Percentiles rank a stretch among this genome's conserved stretches.
Evolutionary conservation across 2,797 vertebrate genomes (phyloP).

Genomic region (Pipistrellus kuhlii): DNA sequence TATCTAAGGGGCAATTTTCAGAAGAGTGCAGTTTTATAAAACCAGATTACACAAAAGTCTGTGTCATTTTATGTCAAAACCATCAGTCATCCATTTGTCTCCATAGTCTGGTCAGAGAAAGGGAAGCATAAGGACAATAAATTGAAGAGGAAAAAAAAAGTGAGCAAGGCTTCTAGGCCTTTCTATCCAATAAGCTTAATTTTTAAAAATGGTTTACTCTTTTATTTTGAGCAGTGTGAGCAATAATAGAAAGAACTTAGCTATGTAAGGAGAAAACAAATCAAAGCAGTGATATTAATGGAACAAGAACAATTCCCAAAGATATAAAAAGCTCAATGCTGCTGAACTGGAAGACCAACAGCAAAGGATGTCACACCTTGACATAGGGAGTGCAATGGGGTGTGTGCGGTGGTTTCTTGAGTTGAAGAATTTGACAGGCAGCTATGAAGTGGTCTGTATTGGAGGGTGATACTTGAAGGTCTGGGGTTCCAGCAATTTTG

Average conservation of each 20-base stretch:
- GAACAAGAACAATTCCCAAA: background rate
- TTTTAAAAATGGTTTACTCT: background rate
- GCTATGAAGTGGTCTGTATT: background rate
- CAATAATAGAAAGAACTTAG: background rate
- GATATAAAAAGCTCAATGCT: background rate
- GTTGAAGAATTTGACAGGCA: background rate
- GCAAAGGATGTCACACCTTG: background rate
- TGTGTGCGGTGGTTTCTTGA: background rate
- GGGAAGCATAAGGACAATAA: background rate
- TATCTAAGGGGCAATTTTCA: background rate
- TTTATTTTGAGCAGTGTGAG: background rate
- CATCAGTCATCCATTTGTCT: background rate
- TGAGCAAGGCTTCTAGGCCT: background rate
- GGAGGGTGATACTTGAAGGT: background rate
- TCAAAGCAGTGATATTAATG: background rate
- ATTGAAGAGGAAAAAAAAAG: background rate
- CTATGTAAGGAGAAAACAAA: background rate
- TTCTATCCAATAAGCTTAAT: background rate
- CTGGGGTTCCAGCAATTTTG: background rate
- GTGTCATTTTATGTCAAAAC: background rate
- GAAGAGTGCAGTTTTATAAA: background rate
- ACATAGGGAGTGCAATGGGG: too few species aligned
- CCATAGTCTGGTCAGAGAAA: background rate
- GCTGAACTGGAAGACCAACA: background rate
- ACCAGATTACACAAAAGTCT: background rate